Conservation (phyloP, 2,888 invertebrate genomes). For the Sinotaia quadrata region DNA sequence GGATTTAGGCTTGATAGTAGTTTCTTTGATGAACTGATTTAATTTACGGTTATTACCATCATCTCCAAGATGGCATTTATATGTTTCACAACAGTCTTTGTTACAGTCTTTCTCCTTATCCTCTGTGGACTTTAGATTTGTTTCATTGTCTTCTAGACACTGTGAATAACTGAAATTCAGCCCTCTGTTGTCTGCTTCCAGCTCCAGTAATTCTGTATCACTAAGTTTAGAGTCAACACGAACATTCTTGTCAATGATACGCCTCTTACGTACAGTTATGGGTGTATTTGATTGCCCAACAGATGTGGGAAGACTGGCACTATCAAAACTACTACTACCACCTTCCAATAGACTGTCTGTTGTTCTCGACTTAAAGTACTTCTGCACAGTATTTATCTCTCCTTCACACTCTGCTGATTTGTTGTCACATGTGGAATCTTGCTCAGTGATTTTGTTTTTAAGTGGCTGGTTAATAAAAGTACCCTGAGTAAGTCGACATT, state of each 20-base stretch:
- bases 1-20: constrained; percentile 54
- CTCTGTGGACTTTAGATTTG: background rate
- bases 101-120: background rate
- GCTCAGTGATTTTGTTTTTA: no score
- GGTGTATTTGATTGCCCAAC: constrained; percentile 26
- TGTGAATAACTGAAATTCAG: constrained; percentile 36
- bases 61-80: constrained; percentile 46
- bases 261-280: constrained; percentile 14
- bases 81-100: constrained; percentile 23
- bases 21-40: constrained; percentile 53
- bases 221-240: constrained; percentile 12
- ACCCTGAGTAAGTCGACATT: background rate
- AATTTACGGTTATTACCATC: constrained; percentile 58
- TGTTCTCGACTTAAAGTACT: constrained; percentile 15
- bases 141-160: background rate
- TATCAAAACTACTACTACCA: background rate
- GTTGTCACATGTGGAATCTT: background rate
- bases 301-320: background rate
- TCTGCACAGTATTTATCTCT: constrained; percentile 5
- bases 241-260: constrained; percentile 25
- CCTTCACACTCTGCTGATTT: background rate
- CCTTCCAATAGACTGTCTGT: constrained; percentile 13
- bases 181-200: constrained; percentile 1
- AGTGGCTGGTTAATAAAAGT: no score
- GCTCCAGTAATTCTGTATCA: constrained; percentile 8